Evolutionary conservation across 1,140 invertebrate species (phyloP), one percentile per base, ranked within the genome.

Genomic region (Lepidostoma basale): DNA sequence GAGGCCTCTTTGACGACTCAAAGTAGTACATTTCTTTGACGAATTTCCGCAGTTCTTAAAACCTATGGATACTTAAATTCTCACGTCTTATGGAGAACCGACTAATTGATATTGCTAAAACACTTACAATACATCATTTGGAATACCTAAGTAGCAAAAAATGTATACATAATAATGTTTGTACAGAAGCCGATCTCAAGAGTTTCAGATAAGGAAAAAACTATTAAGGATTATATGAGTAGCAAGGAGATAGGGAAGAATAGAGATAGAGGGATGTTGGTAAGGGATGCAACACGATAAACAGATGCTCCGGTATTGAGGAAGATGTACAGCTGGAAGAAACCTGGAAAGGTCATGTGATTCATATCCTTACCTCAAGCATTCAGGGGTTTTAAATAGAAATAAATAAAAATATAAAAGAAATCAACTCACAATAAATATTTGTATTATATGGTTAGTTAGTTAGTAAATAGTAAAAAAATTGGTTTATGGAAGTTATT

Each of bases 301-400:
- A 60, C 56, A 60, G 56, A 60, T 60, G 56, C 39, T 60, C 23
- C 9, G 0, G 56, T 56, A 60, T 60, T 40, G 23, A 22, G 20
- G 10, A 25, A 42, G 56, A 2, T 6, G 39, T 60, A 25, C 56
- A 60, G 56, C 56, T 60, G 56, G 20, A 42, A 22, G 12, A 26
- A 26, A 8, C 52, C 56, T 23, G 33, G 56, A 22, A 23, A 60
- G 33, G 36, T 40, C 33, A 60, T 60, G 33, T 60, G 56, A 42
- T 39, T 60, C 56, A 25, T 60, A 33, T 42, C 22, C 56, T 25
- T 25, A 42, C 22, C 56, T 60, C 42, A 12, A 42, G 36, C 12
- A 14, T n/a, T 8, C 56, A 60, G 56, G 56, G 56, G 39, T 16
- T 18, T 16, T 45, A 12, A 45, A 45, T 33, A 33, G 3, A 6